These are phyloP conservation scores for Notodonta dromedarius DNA, from an alignment of 2,888 invertebrate genomes.

Conservation along the genomic window DNA sequence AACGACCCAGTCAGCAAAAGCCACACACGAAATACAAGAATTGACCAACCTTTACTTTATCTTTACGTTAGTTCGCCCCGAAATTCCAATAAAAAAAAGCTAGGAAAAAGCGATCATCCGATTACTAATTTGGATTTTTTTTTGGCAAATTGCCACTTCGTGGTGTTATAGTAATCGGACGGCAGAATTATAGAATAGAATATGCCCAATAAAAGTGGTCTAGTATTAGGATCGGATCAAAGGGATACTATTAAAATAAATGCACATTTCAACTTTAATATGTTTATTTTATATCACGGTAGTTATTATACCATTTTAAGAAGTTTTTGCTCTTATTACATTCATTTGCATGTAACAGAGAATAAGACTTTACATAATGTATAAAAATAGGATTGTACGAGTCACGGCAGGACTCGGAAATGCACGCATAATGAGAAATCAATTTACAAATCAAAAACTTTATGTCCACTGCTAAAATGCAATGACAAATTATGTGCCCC, in stretches of 20 bases:
- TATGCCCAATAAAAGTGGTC: too few relatives aligned
- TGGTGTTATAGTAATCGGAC: too few relatives aligned
- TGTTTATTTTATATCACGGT: slow-evolving; percentile 78
- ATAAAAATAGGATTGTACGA: slow-evolving; percentile 84
- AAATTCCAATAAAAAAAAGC: too few relatives aligned
- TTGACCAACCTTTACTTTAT: too few relatives aligned
- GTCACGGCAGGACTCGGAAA: slow-evolving; percentile 73
- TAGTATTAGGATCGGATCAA: slow-evolving; percentile 1
- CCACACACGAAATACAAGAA: too few relatives aligned
- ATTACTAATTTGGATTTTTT: too few relatives aligned
- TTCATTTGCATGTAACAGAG: slow-evolving; percentile 75
- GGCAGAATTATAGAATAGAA: too few relatives aligned
- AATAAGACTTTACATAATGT: slow-evolving; percentile 81
- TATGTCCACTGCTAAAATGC: slow-evolving; percentile 79
- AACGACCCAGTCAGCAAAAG: too few relatives aligned
- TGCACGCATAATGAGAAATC: slow-evolving; percentile 78
- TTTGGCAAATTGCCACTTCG: too few relatives aligned
- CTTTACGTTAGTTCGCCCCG: too few relatives aligned
- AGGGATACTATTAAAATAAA: slow-evolving; percentile 22
- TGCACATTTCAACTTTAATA: slow-evolving; percentile 68
- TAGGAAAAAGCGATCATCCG: too few relatives aligned
- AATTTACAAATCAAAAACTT: slow-evolving; percentile 73
- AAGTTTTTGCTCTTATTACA: slow-evolving; percentile 77
- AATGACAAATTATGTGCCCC: slow-evolving; percentile 74
- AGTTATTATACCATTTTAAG: slow-evolving; percentile 64